phyloP scores from a whole-genome alignment of 2,113 vertebrate species.

The Clarias batrachus region DNA sequence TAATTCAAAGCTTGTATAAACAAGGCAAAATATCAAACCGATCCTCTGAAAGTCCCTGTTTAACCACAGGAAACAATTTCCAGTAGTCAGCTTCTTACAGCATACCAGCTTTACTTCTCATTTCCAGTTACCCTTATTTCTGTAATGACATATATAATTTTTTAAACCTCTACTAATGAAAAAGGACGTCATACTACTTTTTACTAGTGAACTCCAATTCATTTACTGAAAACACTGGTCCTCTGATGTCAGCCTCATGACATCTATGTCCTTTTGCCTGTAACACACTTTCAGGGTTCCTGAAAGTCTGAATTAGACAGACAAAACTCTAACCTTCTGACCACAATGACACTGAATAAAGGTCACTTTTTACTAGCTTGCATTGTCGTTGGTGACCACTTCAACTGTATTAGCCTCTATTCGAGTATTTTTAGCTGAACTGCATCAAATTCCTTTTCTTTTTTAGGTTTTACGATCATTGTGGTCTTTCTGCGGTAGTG shows the following conservation, averaged over 20 bases:
- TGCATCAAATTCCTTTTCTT: not conserved
- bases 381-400: not conserved
- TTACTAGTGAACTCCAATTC: not conserved
- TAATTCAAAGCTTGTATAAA: not conserved
- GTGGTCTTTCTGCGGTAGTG: not conserved
- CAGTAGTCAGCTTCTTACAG: conserved; percentile 17
- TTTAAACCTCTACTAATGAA: not conserved
- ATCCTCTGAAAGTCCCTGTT: conserved; percentile 23
- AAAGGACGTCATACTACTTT: not conserved
- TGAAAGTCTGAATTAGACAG: conserved; percentile 9
- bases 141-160: not conserved
- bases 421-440: not conserved
- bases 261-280: not conserved
- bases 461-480: not conserved
- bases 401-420: not conserved
- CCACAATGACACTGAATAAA: conserved; percentile 20
- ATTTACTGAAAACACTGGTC: not conserved
- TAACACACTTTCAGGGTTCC: conserved; percentile 3
- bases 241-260: not conserved
- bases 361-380: conserved; percentile 19
- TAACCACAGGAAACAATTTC: conserved; percentile 14
- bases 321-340: conserved; percentile 24
- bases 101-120: not conserved
- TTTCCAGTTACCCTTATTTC: conserved; percentile 17
- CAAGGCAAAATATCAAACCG: not conserved